Base-by-base conservation (phyloP, 1,140 invertebrate species). In the Penaeus indicus region DNA sequence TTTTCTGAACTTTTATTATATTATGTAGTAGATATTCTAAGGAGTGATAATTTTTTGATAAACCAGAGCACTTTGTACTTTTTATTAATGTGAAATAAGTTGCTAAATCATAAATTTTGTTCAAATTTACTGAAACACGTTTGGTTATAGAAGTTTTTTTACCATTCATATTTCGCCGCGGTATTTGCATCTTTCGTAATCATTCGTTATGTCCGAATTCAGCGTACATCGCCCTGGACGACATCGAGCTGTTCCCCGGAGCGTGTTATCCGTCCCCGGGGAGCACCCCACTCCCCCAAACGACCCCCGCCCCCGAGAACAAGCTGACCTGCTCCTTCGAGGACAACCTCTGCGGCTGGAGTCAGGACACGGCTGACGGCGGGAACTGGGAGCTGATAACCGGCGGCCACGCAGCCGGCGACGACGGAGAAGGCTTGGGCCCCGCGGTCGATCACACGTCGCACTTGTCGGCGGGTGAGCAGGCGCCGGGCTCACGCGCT, bases 181-280 rank as follows among this genome's bases (percentile, higher is more conserved):
- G 13, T 13, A 54, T 54, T 54, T 54, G 54, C 16, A 13, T 54
- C 10, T 13, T 54, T 13, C 1, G 0, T 13, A 54, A 13, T 54
- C 10, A 54, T 54, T 1, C 11, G 1, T 54, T 1, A 54, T 16
- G 10, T 16, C 54, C 54, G 25, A 7, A 32, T 32, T 18, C 25
- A 84, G 81, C 81, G 7, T 84, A 84, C 81, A 84, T 84, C 16
- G 63, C 63, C 60, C 11, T 84, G 32, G 81, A 84, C 25, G 81
- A 84, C 63, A 21, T 84, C 21, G 62, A 84, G 21, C 16, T 84
- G 63, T 25, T 27, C 13, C 63, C 81, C 47, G 81, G 63, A 8
- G 3, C 21, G 19, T 84, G 81, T 67, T n/a, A 54, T 54, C 54
- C 19, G 18, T 4, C 27, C 16, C 21, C 22, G 8, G 27, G 22